Base-by-base conservation (phyloP, 2,113 vertebrate genomes). In the Sinocyclocheilus maitianheensis region DNA sequence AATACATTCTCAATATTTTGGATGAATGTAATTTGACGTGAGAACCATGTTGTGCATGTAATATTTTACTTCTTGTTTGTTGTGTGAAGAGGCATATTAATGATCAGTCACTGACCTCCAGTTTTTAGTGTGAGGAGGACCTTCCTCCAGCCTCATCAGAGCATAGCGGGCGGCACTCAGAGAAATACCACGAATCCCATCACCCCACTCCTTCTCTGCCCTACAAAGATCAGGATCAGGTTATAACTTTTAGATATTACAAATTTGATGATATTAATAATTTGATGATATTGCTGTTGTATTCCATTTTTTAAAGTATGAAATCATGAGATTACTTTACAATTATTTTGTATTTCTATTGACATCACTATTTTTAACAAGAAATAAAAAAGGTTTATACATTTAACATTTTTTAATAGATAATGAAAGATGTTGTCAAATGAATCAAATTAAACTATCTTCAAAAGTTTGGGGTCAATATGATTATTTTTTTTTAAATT, bases 191-290 rank as follows among this genome's bases (percentile, higher is more conserved):
- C 98, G 96, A 91, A 99, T 99, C 2, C 98, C 98, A 0, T 99
- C 98, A 0, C 98, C 98, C 98, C 98, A 99, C 88, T 99, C 98
- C 89, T 99, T 99, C 94, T 99, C 98, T 0, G 98, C 98, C 92
- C 98, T 99, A 24, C 87, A 75, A 89, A 65, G 86, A 60, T 3
- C 9, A 34, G 81, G 7, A 80, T 48, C 11, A 67, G 16, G 5
- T 69, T 67, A 34, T 69, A 14, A 34, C 26, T 69, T 34, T 69
- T 3, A 34, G 3, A 9, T 67, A 67, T 18, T 34, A 67, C 14
- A 67, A 53, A 53, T 46, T 7, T 46, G 7, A 30, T 30, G 30
- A 30, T 26, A 62, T n/a, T 0, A 12, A 24, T 63, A 63, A 63
- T 12, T 11, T 24, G 11, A 63, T 24, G 11, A 63, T 63, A 12